Conservation (phyloP, 2,113 vertebrate species). For the Oryctolagus cuniculus region mOryCun1.1 NC_091445.1:51092001-51092500, state of each 20-base stretch:
- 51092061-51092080: neutral
- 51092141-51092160: neutral
- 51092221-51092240: neutral
- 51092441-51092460: neutral
- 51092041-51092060: conserved; percentile 49
- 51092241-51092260: neutral
- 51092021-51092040: neutral
- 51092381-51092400: neutral
- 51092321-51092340: neutral
- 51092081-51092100: neutral
- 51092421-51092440: neutral
- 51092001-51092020: neutral
- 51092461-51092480: neutral
- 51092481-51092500: too few relatives aligned
- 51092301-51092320: neutral
- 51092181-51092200: neutral
- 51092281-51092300: neutral
- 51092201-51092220: fast-evolving
- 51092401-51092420: conserved; percentile 19
- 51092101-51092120: neutral
- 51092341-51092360: neutral
- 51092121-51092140: neutral
- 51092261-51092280: neutral
- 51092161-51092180: fast-evolving
- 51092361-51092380: neutral